Evolutionary conservation across 1,140 invertebrate species (phyloP).

Genomic region (Phthorimaea operculella): DNA sequence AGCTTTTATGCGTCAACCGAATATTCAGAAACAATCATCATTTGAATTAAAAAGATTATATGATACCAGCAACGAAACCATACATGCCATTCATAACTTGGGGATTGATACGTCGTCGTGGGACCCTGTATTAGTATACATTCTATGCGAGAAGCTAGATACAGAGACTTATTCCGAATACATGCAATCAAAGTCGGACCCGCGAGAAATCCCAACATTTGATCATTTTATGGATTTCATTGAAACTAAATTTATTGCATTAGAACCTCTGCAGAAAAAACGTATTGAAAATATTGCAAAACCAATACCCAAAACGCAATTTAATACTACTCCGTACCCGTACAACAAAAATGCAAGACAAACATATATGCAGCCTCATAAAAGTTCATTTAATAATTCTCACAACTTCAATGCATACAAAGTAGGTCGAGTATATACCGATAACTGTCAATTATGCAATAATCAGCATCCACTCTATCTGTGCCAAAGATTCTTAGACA

Average conservation of each 20-base stretch:
- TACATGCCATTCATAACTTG: background rate
- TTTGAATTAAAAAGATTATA: background rate
- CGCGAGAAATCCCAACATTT: background rate
- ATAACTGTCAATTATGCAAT: slow-evolving; percentile 8
- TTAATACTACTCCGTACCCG: background rate
- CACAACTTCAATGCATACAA: background rate
- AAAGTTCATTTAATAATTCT: background rate
- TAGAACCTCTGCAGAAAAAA: background rate
- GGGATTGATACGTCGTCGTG: background rate
- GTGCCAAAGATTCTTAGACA: slow-evolving; percentile 9
- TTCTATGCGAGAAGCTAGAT: background rate
- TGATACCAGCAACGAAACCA: background rate
- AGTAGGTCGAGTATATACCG: background rate
- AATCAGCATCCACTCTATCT: slow-evolving; percentile 9
- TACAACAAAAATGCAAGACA: background rate
- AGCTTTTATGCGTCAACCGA: background rate
- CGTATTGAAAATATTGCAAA: background rate
- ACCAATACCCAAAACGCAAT: background rate
- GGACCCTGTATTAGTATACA: background rate
- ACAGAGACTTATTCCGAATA: background rate
- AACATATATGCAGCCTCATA: background rate
- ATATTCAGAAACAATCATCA: background rate
- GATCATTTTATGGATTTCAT: background rate
- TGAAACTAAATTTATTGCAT: background rate
- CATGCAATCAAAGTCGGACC: background rate